Conservation (phyloP, 2,888 invertebrate species). For the Syrista parreyssii region DNA sequence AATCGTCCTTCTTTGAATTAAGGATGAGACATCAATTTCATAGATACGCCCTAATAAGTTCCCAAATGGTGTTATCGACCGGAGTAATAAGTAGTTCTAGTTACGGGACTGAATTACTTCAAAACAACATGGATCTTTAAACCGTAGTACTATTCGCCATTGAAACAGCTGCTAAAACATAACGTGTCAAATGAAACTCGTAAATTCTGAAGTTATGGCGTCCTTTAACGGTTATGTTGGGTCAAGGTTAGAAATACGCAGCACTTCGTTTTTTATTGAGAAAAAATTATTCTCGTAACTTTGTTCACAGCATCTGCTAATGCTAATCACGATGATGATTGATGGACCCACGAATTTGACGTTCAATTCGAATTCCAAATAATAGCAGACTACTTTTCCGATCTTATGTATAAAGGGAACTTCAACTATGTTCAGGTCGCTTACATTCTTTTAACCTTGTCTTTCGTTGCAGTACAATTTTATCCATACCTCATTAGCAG, state of each 20-base stretch:
- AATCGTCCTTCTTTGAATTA: neutral
- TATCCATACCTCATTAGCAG: conserved; percentile 39
- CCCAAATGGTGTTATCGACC: neutral
- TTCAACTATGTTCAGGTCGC: neutral
- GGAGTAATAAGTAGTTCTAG: neutral
- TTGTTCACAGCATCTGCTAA: neutral
- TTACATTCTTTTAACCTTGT: neutral
- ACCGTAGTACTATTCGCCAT: neutral
- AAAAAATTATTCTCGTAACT: neutral
- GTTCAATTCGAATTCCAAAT: neutral
- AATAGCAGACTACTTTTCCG: neutral
- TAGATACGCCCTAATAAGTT: neutral
- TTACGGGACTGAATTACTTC: neutral
- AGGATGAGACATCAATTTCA: neutral
- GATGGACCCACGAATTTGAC: neutral
- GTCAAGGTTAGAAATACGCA: neutral
- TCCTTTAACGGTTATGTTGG: neutral
- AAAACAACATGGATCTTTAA: neutral
- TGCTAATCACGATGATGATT: neutral
- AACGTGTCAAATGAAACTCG: neutral
- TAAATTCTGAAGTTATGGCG: neutral
- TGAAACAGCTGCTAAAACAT: neutral
- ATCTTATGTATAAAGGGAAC: neutral
- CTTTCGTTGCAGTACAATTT: neutral
- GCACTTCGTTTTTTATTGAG: neutral